Evolutionary conservation across 1,140 invertebrate genomes (phyloP).

Genomic region (Ceratosolen fusciceps): DNA sequence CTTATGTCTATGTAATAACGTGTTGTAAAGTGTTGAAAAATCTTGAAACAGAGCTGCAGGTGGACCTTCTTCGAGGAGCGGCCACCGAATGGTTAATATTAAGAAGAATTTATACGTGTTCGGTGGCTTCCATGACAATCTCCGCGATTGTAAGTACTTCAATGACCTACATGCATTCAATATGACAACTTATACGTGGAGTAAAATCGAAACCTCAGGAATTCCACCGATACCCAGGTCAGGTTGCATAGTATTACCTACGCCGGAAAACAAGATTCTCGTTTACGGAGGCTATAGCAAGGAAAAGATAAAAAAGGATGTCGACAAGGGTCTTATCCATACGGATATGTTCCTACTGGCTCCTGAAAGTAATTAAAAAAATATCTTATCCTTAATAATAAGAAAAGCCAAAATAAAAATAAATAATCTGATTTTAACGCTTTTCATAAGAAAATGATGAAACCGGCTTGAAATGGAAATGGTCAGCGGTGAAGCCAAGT

Average conservation of each 20-base stretch:
- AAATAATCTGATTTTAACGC: too few species aligned
- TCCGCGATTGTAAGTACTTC: constrained; percentile 89
- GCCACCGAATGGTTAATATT: constrained; percentile 87
- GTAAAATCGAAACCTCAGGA: constrained; percentile 77
- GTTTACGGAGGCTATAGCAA: constrained; percentile 92
- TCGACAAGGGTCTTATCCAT: constrained; percentile 86
- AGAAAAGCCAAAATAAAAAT: too few species aligned
- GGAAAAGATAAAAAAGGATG: constrained; percentile 83
- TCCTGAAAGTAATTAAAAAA: constrained; percentile 74
- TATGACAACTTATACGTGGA: constrained; percentile 86
- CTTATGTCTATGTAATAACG: background rate
- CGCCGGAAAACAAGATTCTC: constrained; percentile 73
- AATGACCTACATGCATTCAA: constrained; percentile 91
- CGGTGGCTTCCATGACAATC: constrained; percentile 93
- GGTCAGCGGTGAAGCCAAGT: constrained; percentile 79
- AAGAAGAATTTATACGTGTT: constrained; percentile 89
- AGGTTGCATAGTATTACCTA: constrained; percentile 75
- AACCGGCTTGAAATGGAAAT: constrained; percentile 82
- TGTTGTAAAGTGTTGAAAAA: constrained; percentile 50
- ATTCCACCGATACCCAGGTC: constrained; percentile 80
- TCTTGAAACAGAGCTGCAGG: constrained; percentile 75
- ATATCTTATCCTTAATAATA: constrained; percentile 13
- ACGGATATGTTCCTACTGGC: constrained; percentile 85
- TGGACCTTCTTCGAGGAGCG: constrained; percentile 88
- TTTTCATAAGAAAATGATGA: constrained; percentile 74